Percentiles rank a stretch among this genome's conserved stretches.
These are phyloP conservation scores for Ptyas mucosa DNA, from an alignment of 2,113 vertebrate genomes.

Conservation along the genomic window DNA sequence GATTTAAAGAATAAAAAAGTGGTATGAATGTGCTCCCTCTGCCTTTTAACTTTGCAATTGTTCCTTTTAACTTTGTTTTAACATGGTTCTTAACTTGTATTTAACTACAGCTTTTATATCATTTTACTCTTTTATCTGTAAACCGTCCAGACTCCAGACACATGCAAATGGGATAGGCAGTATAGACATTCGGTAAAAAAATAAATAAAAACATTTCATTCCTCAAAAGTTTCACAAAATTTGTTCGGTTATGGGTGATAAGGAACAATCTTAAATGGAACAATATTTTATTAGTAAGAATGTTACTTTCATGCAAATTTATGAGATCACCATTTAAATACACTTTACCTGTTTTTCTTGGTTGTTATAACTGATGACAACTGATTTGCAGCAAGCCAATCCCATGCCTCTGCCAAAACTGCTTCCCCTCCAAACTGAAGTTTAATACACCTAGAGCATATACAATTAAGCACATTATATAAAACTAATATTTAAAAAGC, in stretches of 20 bases:
- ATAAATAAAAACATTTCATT: not conserved
- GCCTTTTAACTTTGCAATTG: not conserved
- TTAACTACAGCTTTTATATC: not conserved
- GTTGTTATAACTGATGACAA: slow-evolving; percentile 83
- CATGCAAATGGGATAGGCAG: not conserved
- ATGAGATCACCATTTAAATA: not conserved
- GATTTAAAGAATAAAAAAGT: not conserved
- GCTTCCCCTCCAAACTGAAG: slow-evolving; percentile 86
- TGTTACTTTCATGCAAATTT: not conserved
- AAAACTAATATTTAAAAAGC: not conserved
- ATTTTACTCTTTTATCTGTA: not conserved
- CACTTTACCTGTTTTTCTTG: slow-evolving; percentile 86
- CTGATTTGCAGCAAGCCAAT: slow-evolving; percentile 91
- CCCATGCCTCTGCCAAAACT: slow-evolving; percentile 86
- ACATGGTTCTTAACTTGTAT: not conserved
- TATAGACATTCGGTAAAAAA: not conserved
- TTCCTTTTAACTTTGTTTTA: not conserved
- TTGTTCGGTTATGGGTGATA: not conserved
- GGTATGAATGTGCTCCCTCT: not conserved
- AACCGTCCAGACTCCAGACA: not conserved
- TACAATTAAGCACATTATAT: not conserved
- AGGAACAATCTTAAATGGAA: not conserved
- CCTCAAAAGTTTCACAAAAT: not conserved
- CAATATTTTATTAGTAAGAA: not conserved
- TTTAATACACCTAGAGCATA: slow-evolving; percentile 82